These are phyloP conservation scores for Pituophis catenifer DNA, from an alignment of 2,113 vertebrate genomes.

Conservation along the genomic window DNA sequence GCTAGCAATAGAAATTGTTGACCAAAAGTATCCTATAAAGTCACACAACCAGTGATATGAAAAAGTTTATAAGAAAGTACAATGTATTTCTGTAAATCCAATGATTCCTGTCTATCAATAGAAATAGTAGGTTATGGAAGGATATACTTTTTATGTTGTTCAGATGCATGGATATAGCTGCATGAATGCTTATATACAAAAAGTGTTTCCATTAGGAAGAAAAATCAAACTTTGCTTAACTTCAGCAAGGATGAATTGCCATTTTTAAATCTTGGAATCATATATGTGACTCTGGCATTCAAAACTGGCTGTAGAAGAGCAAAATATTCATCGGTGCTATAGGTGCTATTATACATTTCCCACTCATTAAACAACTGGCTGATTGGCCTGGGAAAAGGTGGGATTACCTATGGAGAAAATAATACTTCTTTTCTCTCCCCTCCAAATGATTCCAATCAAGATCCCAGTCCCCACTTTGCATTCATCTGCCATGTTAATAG, in stretches of 20 bases:
- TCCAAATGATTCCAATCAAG: not conserved
- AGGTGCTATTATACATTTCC: not conserved
- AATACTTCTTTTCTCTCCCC: not conserved
- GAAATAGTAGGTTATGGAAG: not conserved
- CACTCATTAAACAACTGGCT: not conserved
- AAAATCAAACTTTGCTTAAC: not conserved
- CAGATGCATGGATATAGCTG: not conserved
- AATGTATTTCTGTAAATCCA: not conserved
- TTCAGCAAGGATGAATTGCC: not conserved
- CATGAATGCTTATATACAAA: not conserved
- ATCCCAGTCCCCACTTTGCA: not conserved
- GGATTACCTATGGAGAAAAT: not conserved
- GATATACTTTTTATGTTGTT: not conserved
- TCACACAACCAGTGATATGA: not conserved
- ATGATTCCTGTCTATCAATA: not conserved
- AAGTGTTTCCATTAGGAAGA: not conserved
- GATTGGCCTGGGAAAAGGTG: not conserved
- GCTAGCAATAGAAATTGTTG: not conserved
- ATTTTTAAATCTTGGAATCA: not conserved
- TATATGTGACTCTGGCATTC: not conserved
- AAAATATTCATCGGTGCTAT: not conserved
- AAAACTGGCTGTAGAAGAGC: not conserved
- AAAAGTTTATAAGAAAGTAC: not conserved
- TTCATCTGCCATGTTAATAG: not conserved
- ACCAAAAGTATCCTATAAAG: not conserved